Evolutionary conservation across 2,888 invertebrate genomes (phyloP), one percentile per base, ranked within the genome.

Genomic region (Oligia fasciuncula): DNA sequence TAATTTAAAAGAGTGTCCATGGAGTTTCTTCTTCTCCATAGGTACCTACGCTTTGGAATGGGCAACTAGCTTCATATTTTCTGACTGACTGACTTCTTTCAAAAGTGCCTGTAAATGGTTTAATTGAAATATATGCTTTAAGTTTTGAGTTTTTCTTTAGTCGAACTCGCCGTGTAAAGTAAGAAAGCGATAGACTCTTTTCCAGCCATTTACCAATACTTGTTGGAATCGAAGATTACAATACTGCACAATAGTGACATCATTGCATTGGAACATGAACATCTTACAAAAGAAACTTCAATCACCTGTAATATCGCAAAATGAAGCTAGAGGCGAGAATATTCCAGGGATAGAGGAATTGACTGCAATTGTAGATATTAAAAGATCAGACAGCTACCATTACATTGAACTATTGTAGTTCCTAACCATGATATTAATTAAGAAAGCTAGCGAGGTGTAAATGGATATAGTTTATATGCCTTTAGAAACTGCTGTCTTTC

Each of bases 241-340:
- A 65, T 35, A 60, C 2, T 40, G 66, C 40, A 77, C 57, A 62
- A 77, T 62, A 35, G 60, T 62, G 66, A 60, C 71, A 68, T 77
- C 43, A 62, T 23, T 60, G 23, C 29, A 76, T 57, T 71, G 60
- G 13, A 74, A 67, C 63, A 68, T 65, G 66, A 63, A 71, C 17
- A 60, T 73, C n/a, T 62, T 29, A 84, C 66, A 82, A 68, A 84
- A 84, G 67, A 67, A 17, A 72, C 63, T 68, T 29, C 66, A 51
- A 78, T 73, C 83, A 69, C 54, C 19, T 51, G 29, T 62, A 23
- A 1, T 66, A 51, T 60, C 82, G 29, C 46, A 54, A 51, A 80
- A 54, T 46, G 69, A 77, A 70, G 29, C 23, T 8, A 69, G 1
- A 29, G n/a, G 49, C 4, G 51, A 66, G 66, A 54, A 60, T 69